Evolutionary conservation across 2,113 vertebrate genomes (phyloP), one percentile per base, ranked within the genome.

Genomic region (Gavia stellata): DNA sequence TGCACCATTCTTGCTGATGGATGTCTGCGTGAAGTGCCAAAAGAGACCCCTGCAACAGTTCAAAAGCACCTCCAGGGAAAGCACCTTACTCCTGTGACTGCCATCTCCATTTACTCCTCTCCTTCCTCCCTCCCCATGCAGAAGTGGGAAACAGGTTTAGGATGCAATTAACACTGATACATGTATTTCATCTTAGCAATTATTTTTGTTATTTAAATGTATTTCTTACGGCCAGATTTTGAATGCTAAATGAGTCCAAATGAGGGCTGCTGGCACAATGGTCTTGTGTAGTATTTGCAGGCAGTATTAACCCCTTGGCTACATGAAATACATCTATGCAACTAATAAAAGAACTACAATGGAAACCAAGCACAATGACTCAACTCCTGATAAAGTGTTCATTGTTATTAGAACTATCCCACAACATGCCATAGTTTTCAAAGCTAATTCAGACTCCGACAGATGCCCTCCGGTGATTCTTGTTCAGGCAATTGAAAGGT

Each of bases 401-500:
- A 58, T 70, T 94, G 94, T 96, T 86, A 63, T 81, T 66, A 92
- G 58, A 67, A 92, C 85, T 66, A 94, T 81, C 67, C 75, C 93
- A 95, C 75, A 93, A 93, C 38, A 47, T 17, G 45, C 85, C 93
- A 78, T 66, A 62, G 88, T 70, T 96, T 94, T 90, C 53, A 82
- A 95, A 82, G 58, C n/a, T 70, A 90, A 96, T n/a, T 92, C 81
- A 94, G 82, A 53, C 80, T 88, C 75, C 63, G 83, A 95, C 89
- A 94, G 87, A 96, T 88, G 81, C 95, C 96, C 94, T 96, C 84
- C 2, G 4, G 96, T 88, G 78, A 86, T 95, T 94, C 93, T 82
- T 96, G 94, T 90, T 90, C 70, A 90, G 95, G 84, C 90, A 97
- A 56, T 3, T 74, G 84, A 89, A 95, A 97, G 87, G 53, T 75